Percentiles rank a stretch among this genome's conserved stretches.
Evolutionary conservation across 2,888 invertebrate genomes (phyloP).

Genomic region (Endotricha flammealis): DNA sequence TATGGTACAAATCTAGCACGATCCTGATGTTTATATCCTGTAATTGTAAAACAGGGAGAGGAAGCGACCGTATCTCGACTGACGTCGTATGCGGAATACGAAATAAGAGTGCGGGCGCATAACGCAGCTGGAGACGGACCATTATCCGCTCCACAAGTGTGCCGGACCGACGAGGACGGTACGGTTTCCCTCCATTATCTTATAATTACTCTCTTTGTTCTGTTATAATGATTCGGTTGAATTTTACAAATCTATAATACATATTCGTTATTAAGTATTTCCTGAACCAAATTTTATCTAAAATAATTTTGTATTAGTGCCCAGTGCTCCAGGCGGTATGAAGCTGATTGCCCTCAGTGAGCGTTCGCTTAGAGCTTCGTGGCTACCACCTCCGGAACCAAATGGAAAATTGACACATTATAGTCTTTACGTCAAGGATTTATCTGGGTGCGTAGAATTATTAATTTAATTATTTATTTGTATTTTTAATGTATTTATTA

Average conservation of each 20-base stretch:
- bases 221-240: neutral
- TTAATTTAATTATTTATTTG: too few species aligned
- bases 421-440: conserved; percentile 86
- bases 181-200: conserved; percentile 22
- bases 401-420: conserved; percentile 91
- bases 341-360: conserved; percentile 90
- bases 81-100: conserved; percentile 91
- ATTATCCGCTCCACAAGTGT: conserved; percentile 84
- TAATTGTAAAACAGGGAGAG: conserved; percentile 65
- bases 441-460: conserved; percentile 75
- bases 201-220: conserved; percentile 10
- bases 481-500: too few species aligned
- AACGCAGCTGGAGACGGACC: conserved; percentile 92
- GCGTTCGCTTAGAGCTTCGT: conserved; percentile 89
- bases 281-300: too few species aligned
- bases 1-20: neutral
- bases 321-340: conserved; percentile 90
- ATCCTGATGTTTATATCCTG: neutral
- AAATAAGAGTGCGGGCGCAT: conserved; percentile 89
- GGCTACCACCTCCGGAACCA: conserved; percentile 88
- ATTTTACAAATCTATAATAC: too few species aligned
- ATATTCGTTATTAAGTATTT: too few species aligned
- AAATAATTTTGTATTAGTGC: conserved; percentile 75
- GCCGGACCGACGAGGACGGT: conserved; percentile 92
- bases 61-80: conserved; percentile 88